These are phyloP conservation scores for Muscicapa comitata DNA, from an alignment of 2,797 vertebrate species.

Conservation along the genomic window DNA sequence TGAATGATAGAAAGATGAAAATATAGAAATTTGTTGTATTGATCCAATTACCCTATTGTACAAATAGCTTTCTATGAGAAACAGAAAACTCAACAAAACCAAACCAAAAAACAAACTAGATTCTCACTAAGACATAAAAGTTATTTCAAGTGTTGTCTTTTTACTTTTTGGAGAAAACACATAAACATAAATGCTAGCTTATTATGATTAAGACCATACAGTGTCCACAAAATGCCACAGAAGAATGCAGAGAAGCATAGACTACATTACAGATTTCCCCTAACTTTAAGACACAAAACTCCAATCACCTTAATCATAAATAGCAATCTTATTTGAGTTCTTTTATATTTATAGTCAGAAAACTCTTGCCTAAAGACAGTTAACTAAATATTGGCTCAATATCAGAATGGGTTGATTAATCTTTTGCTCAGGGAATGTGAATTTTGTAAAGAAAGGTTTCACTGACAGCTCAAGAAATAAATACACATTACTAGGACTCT, in stretches of 20 bases:
- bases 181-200: neutral
- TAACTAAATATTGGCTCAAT: neutral
- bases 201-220: neutral
- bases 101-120: neutral
- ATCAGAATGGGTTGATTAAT: neutral
- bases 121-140: neutral
- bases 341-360: neutral
- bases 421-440: neutral
- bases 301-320: neutral
- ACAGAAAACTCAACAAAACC: neutral
- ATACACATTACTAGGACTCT: neutral
- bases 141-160: neutral
- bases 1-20: neutral
- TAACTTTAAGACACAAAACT: neutral
- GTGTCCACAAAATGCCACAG: neutral
- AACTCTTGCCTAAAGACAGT: neutral
- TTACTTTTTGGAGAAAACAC: neutral
- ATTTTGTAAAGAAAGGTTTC: neutral
- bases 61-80: neutral
- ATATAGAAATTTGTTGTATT: neutral
- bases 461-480: neutral
- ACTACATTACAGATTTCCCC: neutral
- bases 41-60: neutral
- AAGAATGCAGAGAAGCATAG: neutral
- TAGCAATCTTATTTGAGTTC: neutral